A percentile compares a stretch with the other conserved stretches of the same genome.
These are phyloP conservation scores for Idaea aversata DNA, from an alignment of 2,888 invertebrate species.

Conservation along the genomic window DNA sequence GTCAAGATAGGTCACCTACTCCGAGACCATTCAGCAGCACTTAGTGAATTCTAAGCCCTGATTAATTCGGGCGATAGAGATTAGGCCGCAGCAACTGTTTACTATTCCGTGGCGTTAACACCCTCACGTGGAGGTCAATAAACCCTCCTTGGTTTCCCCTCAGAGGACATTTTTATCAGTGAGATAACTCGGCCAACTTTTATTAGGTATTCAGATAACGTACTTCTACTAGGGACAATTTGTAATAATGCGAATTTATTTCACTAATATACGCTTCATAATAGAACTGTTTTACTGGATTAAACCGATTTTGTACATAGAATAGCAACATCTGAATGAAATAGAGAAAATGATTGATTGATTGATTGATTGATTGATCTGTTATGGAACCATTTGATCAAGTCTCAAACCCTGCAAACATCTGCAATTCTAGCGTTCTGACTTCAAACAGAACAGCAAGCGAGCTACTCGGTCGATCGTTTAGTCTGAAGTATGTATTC, in stretches of 20 bases:
- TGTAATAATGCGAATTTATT: slow-evolving; percentile 30
- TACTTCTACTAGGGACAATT: slow-evolving; percentile 26
- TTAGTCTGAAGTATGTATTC: no score
- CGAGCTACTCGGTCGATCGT: no score
- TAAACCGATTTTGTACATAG: not conserved
- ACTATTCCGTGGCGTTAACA: slow-evolving; percentile 1
- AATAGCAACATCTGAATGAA: not conserved
- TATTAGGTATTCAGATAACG: slow-evolving; percentile 41
- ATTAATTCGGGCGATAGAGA: not conserved
- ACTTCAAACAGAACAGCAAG: no score
- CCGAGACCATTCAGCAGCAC: not conserved
- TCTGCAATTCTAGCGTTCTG: no score
- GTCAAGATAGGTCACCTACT: not conserved
- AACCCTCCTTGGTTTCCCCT: slow-evolving; percentile 33
- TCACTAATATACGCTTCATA: slow-evolving; percentile 19
- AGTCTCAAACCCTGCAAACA: not conserved
- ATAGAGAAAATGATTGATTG: not conserved
- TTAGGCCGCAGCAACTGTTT: not conserved
- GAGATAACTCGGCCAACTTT: slow-evolving; percentile 37
- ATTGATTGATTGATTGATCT: no score
- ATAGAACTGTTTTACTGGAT: slow-evolving; percentile 19
- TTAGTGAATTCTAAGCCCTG: not conserved
- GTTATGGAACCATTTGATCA: no score
- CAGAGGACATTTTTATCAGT: slow-evolving; percentile 44
- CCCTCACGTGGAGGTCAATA: slow-evolving; percentile 30